Percentiles rank a stretch among this genome's conserved stretches.
phyloP scores from a whole-genome alignment of 1,140 invertebrate genomes.

The Colletes gigas region DNA sequence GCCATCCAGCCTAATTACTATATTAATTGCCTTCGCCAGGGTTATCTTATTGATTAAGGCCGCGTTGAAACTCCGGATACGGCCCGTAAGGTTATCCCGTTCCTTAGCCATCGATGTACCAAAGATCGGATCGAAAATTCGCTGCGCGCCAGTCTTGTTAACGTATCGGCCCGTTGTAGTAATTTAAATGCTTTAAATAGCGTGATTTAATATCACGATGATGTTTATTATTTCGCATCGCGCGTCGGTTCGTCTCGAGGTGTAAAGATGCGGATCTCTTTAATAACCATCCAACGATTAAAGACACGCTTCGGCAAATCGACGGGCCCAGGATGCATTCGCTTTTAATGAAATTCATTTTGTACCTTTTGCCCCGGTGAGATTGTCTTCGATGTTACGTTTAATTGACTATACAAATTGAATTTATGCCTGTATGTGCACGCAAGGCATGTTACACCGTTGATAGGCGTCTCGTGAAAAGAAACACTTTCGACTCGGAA shows the following conservation, averaged over 20 bases:
- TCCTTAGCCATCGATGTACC: neutral
- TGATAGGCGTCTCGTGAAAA: too few species aligned
- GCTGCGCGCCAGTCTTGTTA: neutral
- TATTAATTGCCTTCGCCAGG: conserved; percentile 72
- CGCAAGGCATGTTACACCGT: neutral
- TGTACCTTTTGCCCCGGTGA: neutral
- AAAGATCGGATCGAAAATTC: conserved; percentile 22
- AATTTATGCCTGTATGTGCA: neutral
- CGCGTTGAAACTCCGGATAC: conserved; percentile 6
- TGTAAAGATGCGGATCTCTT: conserved; percentile 12
- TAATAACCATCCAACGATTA: neutral
- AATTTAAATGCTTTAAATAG: conserved; percentile 2
- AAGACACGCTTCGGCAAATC: neutral
- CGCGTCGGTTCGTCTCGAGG: neutral
- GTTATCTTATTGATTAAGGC: conserved; percentile 62
- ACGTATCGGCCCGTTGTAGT: conserved; percentile 2
- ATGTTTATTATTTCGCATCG: conserved; percentile 12
- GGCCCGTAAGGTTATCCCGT: neutral
- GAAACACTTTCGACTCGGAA: neutral
- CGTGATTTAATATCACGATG: conserved; percentile 14
- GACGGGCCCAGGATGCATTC: neutral
- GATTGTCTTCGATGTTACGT: neutral
- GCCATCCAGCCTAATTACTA: conserved; percentile 69
- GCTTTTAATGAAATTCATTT: conserved; percentile 6
- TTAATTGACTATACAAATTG: neutral